These are phyloP conservation scores for Clinocottus analis DNA, from an alignment of 2,113 vertebrate species.

Conservation along the genomic window DNA sequence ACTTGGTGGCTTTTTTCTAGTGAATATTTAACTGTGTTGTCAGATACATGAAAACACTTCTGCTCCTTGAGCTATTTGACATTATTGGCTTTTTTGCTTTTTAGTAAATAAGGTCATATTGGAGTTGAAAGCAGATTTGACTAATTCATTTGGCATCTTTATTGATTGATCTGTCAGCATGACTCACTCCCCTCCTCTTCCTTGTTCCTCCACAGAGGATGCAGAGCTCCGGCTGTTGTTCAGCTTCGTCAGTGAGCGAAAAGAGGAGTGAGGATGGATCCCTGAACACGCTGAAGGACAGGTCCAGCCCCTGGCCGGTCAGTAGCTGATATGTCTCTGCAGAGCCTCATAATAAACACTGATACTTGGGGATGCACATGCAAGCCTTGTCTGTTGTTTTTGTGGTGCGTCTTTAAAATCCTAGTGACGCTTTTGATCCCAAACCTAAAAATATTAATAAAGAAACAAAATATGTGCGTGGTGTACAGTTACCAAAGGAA, in stretches of 20 bases:
- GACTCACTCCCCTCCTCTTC: background rate
- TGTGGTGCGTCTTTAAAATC: background rate
- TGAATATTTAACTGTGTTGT: constrained; percentile 11
- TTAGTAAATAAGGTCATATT: background rate
- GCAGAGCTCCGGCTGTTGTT: constrained; percentile 42
- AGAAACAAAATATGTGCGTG: background rate
- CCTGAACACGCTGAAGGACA: constrained; percentile 57
- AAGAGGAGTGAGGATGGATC: constrained; percentile 62
- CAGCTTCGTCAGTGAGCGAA: constrained; percentile 42
- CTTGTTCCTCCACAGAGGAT: constrained; percentile 51
- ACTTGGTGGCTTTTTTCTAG: too few species aligned
- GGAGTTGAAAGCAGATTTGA: background rate
- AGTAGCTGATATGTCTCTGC: constrained; percentile 39
- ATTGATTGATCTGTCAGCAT: background rate
- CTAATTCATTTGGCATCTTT: background rate
- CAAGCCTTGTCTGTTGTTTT: background rate
- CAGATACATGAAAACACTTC: background rate
- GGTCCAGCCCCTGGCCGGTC: constrained; percentile 70
- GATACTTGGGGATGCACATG: background rate
- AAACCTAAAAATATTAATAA: too few species aligned
- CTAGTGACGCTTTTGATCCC: background rate
- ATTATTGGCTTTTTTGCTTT: too few species aligned
- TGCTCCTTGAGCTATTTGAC: background rate
- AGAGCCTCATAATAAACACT: background rate
- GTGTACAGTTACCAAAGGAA: background rate